Base-by-base conservation (phyloP, 2,113 vertebrate genomes). In the Canis aureus region DNA sequence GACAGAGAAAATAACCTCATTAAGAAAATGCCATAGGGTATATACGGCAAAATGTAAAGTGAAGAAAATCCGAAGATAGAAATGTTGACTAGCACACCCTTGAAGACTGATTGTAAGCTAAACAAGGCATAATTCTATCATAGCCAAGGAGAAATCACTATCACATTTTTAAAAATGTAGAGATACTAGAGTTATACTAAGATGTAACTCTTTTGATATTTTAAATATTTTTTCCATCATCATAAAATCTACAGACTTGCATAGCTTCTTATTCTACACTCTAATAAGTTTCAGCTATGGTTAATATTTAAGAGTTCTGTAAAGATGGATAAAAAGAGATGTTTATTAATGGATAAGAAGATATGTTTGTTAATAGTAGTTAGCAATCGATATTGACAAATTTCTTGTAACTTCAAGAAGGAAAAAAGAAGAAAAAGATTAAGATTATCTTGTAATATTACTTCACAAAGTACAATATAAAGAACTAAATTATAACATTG, bases 401-500 rank as follows among this genome's bases (percentile, higher is more conserved):
- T 12, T 97, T 85, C 82, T 67, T 78, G 49, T 67, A 83, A 85
- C 8, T 85, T 96, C 57, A 88, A 80, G 82, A 82, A 12, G 8
- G 49, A 43, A 78, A 62, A 69, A 87, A 97, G 95, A 94, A 2
- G 73, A 60, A 62, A 80, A 69, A 83, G 93, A 19, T 62, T 95
- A 96, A 15, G 84, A 85, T 97, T 32, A 57, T 81, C 22, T 51
- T 97, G 67, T 78, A 95, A 94, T 97, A 71, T 94, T 96, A 87
- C 71, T 27, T 96, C 93, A 96, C 60, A 62, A 97, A 80, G 83
- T 81, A 27, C 49, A 91, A 66, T 49, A 57, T n/a, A 97, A 73
- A 78, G 76, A 98, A n/a, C 19, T 89, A 97, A 84, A 93, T 93
- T 96, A 95, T 19, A 97, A 73, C 51, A 95, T 17, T 93, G 92